These are phyloP conservation scores for Aptenodytes patagonicus DNA, from an alignment of 2,113 vertebrate genomes.

Conservation along the genomic window DNA sequence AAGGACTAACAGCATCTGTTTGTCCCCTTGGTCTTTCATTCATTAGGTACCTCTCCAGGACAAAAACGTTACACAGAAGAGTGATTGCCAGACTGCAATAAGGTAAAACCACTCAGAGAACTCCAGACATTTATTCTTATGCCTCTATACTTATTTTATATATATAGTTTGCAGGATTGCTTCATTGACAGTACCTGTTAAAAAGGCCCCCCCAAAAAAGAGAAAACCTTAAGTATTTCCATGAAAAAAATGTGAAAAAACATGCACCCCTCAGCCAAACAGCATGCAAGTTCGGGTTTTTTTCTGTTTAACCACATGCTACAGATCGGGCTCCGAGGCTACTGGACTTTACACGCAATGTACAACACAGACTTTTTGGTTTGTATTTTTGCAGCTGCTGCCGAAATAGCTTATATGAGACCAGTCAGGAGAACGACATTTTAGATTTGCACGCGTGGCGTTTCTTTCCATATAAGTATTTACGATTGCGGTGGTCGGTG, in stretches of 20 bases:
- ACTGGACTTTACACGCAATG: not conserved
- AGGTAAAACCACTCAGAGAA: not conserved
- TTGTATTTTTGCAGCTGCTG: not conserved
- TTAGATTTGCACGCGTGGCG: too few relatives aligned
- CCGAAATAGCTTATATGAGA: accelerated
- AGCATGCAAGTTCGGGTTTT: not conserved
- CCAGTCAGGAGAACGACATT: not conserved
- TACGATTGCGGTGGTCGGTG: not conserved
- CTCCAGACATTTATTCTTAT: not conserved
- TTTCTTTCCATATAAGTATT: not conserved
- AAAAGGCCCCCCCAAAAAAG: accelerated
- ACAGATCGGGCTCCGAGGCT: not conserved
- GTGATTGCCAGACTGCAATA: not conserved
- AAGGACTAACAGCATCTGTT: not conserved
- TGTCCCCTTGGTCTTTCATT: not conserved
- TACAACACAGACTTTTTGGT: not conserved
- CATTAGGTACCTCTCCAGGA: not conserved
- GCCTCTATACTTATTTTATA: not conserved
- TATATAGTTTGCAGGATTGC: not conserved
- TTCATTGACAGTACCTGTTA: not conserved
- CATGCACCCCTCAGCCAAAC: not conserved
- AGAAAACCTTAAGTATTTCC: not conserved
- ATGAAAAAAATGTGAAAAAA: accelerated
- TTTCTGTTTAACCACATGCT: not conserved
- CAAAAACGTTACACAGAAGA: not conserved